These are phyloP conservation scores for Diprion similis DNA, from an alignment of 1,140 invertebrate genomes.

Conservation along the genomic window DNA sequence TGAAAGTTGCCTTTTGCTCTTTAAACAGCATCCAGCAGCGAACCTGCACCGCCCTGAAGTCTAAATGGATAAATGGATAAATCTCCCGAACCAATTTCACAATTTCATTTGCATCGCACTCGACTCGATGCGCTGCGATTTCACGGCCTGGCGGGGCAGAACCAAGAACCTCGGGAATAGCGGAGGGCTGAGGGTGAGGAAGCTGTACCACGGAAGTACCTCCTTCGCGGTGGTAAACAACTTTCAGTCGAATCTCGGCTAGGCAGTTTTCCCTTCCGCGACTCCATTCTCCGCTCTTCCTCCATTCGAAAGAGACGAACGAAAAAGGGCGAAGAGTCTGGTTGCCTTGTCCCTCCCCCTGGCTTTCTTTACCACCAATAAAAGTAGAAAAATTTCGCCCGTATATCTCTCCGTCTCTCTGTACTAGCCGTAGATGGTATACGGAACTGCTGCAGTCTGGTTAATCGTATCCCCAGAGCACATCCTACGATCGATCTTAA, in stretches of 20 bases:
- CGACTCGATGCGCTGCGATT: constrained; percentile 38
- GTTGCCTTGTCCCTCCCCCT: not conserved
- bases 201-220: not conserved
- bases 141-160: constrained; percentile 25
- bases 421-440: too few species aligned
- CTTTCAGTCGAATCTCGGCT: not conserved
- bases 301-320: not conserved
- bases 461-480: too few species aligned
- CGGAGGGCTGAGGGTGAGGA: not conserved
- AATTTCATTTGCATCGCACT: constrained; percentile 48
- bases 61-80: constrained; percentile 48
- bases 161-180: not conserved
- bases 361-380: constrained; percentile 2
- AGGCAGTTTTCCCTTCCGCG: not conserved
- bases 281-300: constrained; percentile 1
- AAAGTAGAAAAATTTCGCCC: constrained; percentile 2
- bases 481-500: too few species aligned
- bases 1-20: not conserved
- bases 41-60: constrained; percentile 12
- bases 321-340: not conserved
- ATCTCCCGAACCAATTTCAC: constrained; percentile 47
- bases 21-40: not conserved
- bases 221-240: constrained; percentile 7
- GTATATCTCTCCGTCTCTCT: not conserved
- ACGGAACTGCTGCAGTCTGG: too few species aligned